Evolutionary conservation across 2,888 invertebrate genomes (phyloP).

Genomic region (Coleophora deauratella): DNA sequence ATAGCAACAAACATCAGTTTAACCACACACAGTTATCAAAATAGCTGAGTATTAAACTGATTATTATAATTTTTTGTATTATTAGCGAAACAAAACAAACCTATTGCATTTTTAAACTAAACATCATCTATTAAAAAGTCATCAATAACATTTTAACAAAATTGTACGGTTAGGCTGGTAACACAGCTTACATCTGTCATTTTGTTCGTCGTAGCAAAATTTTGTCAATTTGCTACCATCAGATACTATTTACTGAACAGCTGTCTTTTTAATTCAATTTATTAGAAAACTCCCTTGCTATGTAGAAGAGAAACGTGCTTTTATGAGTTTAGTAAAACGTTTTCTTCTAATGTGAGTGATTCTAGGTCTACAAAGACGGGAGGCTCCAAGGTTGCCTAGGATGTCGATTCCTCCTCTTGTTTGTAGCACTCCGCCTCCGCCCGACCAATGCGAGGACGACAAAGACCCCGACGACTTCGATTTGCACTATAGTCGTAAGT

Average conservation of each 20-base stretch:
- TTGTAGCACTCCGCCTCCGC: constrained; percentile 78
- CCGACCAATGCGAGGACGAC: constrained; percentile 77
- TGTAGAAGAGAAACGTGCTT: constrained; percentile 4
- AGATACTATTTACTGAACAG: constrained; percentile 43
- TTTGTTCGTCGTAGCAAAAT: constrained; percentile 30
- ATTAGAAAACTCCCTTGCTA: constrained; percentile 9
- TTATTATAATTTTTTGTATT: too few species aligned
- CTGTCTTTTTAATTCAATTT: constrained; percentile 39
- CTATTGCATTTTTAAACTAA: too few species aligned
- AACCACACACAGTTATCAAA: too few species aligned
- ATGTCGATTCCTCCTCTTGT: constrained; percentile 80
- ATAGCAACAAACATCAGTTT: too few species aligned
- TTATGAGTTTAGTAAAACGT: too few species aligned
- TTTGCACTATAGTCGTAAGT: constrained; percentile 60
- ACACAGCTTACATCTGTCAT: too few species aligned
- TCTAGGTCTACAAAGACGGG: constrained; percentile 15
- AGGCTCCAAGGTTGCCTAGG: constrained; percentile 20
- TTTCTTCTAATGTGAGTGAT: constrained; percentile 18
- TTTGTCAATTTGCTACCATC: too few species aligned
- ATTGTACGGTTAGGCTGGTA: too few species aligned
- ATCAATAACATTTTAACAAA: too few species aligned
- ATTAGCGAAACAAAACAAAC: too few species aligned
- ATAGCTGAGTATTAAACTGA: too few species aligned
- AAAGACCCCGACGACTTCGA: constrained; percentile 71
- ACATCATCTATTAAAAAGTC: too few species aligned